Evolutionary conservation across 2,797 vertebrate genomes (phyloP), one percentile per base, ranked within the genome.

Genomic region (Graptemys geographica): DNA sequence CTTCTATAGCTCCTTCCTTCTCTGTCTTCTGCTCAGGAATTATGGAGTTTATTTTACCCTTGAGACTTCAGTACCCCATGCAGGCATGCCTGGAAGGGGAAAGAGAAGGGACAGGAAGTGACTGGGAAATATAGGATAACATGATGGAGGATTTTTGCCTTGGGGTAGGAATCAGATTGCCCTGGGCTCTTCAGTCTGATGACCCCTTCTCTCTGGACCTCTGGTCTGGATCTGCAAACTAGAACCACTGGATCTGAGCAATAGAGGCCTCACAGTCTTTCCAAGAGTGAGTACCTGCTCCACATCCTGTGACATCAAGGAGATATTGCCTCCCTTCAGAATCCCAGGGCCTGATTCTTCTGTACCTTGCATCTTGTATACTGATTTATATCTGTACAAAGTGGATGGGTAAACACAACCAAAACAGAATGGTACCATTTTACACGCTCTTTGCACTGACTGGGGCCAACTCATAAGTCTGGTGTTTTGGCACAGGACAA

Each of bases 191-290:
- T 83, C 31, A 47, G 28, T 44, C 6, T 11, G 11, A 59, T 83
- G 10, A 33, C 8, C 74, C 4, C 33, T 1, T 0, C 55, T 16
- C 88, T 1, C 5, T 53, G 5, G 5, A 65, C 12, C 12, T 0
- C n/a, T 84, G 9, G 21, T 92, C 16, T 44, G 18, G 5, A 59
- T 90, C 53, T 91, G 10, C 9, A 51, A 83, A 83, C 56, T 72
- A 62, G 87, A 91, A 78, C 25, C 27, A 28, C 72, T 56, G 76
- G 9, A 33, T 1, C 33, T 52, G 69, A 90, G n/a, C n/a, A 15
- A 47, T 85, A 72, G 6, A 90, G 12, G 13, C 47, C 3, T 72
- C 44, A 28, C 3, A 23, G 53, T 55, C 1, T 0, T 69, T 88
- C n/a, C 49, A 80, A 57, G 53, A 86, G 16, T 13, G 49, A 19